These are phyloP conservation scores for Lasioglossum leucozonium DNA, from an alignment of 2,888 invertebrate species.

Conservation along the genomic window DNA sequence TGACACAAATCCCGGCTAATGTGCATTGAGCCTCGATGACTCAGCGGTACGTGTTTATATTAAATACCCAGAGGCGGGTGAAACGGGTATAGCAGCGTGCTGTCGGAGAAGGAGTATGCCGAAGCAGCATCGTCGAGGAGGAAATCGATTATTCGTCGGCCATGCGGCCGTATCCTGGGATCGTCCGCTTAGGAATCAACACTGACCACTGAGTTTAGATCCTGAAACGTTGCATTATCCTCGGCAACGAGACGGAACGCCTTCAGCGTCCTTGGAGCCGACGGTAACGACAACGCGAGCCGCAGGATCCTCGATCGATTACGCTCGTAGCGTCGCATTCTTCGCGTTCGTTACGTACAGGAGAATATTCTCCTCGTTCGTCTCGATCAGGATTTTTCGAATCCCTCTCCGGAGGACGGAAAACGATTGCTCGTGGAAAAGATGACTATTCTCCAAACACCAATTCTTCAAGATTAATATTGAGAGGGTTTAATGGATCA, in stretches of 20 bases:
- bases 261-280: slow-evolving; percentile 74
- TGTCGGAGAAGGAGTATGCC: neutral
- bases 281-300: slow-evolving; percentile 47
- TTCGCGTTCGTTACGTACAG: slow-evolving; percentile 3
- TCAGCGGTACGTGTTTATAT: slow-evolving; percentile 5
- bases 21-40: neutral
- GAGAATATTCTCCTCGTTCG: neutral
- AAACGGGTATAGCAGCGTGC: slow-evolving; percentile 6
- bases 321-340: neutral
- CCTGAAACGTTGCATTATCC: slow-evolving; percentile 82
- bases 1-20: neutral
- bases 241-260: slow-evolving; percentile 84
- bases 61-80: neutral
- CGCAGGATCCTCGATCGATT: slow-evolving; percentile 54
- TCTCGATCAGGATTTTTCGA: neutral
- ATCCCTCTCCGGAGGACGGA: neutral
- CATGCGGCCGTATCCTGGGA: slow-evolving; percentile 68
- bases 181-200: slow-evolving; percentile 72
- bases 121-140: slow-evolving; percentile 24
- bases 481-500: too few relatives aligned
- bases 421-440: neutral
- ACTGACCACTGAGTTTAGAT: slow-evolving; percentile 70
- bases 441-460: neutral
- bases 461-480: neutral
- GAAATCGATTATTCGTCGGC: slow-evolving; percentile 66